These are phyloP conservation scores for Mus musculus DNA, from an alignment of 2,113 vertebrate species.

Conservation along the genomic window GRCm39 chr12:78831001-78831500, in stretches of 20 bases:
- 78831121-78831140: background rate
- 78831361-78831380: background rate
- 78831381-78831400: background rate
- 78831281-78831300: background rate
- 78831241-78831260: background rate
- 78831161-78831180: background rate
- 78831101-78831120: background rate
- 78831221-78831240: background rate
- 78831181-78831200: background rate
- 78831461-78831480: background rate
- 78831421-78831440: background rate
- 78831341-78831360: background rate
- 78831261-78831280: background rate
- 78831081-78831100: conserved; percentile 17
- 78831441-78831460: background rate
- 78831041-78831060: conserved; percentile 39
- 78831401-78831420: background rate
- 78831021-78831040: background rate
- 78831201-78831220: background rate
- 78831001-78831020: conserved; percentile 18
- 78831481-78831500: background rate
- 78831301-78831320: background rate
- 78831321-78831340: background rate
- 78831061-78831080: background rate
- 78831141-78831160: background rate